Conservation (phyloP, 2,888 invertebrate species). For the Trypoxylon attenuatum region DNA sequence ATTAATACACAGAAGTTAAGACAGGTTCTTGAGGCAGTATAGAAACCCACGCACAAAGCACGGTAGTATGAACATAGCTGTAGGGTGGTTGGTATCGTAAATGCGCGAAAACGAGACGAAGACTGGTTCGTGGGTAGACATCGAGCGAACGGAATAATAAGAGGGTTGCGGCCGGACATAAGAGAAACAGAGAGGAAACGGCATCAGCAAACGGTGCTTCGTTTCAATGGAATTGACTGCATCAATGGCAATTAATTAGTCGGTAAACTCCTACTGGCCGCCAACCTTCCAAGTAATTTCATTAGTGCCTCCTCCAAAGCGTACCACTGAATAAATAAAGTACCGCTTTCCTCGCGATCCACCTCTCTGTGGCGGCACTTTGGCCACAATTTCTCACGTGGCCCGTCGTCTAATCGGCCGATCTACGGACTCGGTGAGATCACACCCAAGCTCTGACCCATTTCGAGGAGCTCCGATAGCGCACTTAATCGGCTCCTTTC, state of each 20-base stretch:
- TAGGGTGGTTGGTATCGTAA: constrained; percentile 9
- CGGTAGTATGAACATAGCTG: no score
- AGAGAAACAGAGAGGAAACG: constrained; percentile 25
- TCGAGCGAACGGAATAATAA: not conserved
- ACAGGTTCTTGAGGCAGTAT: no score
- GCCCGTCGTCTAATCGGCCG: constrained; percentile 28
- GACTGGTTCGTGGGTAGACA: not conserved
- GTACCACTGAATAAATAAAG: constrained; percentile 54
- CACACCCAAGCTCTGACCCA: constrained; percentile 3
- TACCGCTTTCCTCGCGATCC: constrained; percentile 35
- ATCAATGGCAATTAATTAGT: constrained; percentile 68
- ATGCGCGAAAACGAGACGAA: constrained; percentile 15
- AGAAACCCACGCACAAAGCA: no score
- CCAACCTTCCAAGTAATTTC: constrained; percentile 53
- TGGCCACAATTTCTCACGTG: constrained; percentile 35
- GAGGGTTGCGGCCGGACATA: not conserved
- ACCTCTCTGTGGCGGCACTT: constrained; percentile 24
- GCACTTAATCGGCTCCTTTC: constrained; percentile 22
- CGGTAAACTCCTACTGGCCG: constrained; percentile 49
- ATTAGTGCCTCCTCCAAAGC: constrained; percentile 47
- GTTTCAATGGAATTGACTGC: constrained; percentile 60
- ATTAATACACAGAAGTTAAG: no score
- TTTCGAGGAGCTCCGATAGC: not conserved
- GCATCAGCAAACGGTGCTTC: constrained; percentile 45
- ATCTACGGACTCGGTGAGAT: constrained; percentile 26